A percentile compares a stretch with the other conserved stretches of the same genome.
Conservation (phyloP, 1,140 invertebrate genomes). For the Cataglyphis hispanica region DNA sequence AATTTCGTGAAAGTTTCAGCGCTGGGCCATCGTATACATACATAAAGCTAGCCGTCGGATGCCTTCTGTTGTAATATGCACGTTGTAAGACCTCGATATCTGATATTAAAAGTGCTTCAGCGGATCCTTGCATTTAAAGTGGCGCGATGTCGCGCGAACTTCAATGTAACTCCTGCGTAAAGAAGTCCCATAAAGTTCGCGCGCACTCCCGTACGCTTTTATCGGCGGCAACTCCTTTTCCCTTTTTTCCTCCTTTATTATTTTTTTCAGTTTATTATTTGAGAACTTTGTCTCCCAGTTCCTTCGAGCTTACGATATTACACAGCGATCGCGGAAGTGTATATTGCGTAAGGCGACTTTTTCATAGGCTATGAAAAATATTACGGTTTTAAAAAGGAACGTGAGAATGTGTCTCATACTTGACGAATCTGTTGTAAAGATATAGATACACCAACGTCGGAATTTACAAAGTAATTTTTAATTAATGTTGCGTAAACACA, state of each 20-base stretch:
- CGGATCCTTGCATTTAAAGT: constrained; percentile 45
- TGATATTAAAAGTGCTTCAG: constrained; percentile 60
- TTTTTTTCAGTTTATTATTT: constrained; percentile 34
- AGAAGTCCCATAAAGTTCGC: constrained; percentile 51
- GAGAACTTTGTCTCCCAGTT: constrained; percentile 26
- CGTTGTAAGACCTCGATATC: constrained; percentile 48
- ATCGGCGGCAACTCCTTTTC: not conserved
- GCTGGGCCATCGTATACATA: not conserved
- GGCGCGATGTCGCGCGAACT: constrained; percentile 33
- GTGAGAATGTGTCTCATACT: not conserved
- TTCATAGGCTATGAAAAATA: constrained; percentile 26
- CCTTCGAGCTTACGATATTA: constrained; percentile 45
- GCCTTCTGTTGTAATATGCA: constrained; percentile 56
- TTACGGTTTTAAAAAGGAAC: not conserved
- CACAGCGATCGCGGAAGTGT: constrained; percentile 7
- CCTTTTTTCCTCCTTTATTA: no score
- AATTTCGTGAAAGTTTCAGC: constrained; percentile 56
- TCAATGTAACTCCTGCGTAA: constrained; percentile 38
- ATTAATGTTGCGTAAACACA: not conserved
- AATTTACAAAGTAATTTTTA: not conserved
- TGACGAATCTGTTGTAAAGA: constrained; percentile 7
- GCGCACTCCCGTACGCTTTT: not conserved
- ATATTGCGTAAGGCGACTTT: constrained; percentile 22
- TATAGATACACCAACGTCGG: not conserved
- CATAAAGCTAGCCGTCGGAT: constrained; percentile 21